Evolutionary conservation across 2,797 vertebrate genomes (phyloP).

Genomic region (Threskiornis aethiopicus): DNA sequence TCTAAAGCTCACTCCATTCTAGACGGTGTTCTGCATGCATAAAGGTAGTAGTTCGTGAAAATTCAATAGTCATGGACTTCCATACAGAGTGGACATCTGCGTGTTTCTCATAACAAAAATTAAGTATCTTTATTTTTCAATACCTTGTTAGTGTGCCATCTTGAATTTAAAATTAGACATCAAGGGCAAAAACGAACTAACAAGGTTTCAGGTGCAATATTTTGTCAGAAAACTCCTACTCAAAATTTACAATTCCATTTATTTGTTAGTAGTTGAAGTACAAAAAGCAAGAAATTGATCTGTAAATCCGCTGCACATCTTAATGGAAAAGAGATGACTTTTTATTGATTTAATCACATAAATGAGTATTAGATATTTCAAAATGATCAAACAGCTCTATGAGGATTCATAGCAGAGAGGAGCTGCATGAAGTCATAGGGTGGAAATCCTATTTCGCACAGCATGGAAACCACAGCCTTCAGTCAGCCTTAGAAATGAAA

Average conservation of each 20-base stretch:
- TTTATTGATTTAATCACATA: slow-evolving; percentile 26
- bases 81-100: neutral
- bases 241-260: slow-evolving; percentile 32
- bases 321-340: slow-evolving; percentile 36
- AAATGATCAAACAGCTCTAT: neutral
- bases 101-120: neutral
- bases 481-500: slow-evolving; percentile 16
- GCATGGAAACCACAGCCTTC: neutral
- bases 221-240: slow-evolving; percentile 12
- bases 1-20: neutral
- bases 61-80: neutral
- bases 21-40: fast-evolving
- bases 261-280: neutral
- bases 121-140: neutral
- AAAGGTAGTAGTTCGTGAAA: neutral
- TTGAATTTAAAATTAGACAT: neutral
- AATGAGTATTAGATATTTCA: slow-evolving; percentile 19
- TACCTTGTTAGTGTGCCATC: neutral
- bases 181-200: neutral
- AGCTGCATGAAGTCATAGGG: neutral
- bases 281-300: slow-evolving; percentile 20
- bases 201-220: neutral
- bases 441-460: neutral
- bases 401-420: neutral
- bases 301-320: slow-evolving; percentile 6